Conservation (phyloP, 2,113 vertebrate species). For the Excalfactoria chinensis region DNA sequence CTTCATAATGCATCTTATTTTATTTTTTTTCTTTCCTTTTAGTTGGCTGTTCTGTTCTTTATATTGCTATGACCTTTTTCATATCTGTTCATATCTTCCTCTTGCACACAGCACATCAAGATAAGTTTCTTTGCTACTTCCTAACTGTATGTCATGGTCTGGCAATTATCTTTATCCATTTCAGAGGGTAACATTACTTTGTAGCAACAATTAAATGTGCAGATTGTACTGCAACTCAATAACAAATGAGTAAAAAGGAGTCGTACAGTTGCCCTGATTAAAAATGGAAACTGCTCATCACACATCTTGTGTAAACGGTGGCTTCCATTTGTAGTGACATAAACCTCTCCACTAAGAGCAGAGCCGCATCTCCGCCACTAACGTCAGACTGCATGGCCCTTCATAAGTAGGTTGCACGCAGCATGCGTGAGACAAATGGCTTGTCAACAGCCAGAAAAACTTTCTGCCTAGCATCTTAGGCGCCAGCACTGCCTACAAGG, state of each 20-base stretch:
- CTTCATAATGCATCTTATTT: background rate
- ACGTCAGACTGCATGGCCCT: background rate
- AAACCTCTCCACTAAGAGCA: background rate
- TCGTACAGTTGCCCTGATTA: background rate
- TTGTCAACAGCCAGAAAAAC: background rate
- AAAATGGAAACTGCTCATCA: conserved; percentile 7
- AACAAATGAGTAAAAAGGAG: conserved; percentile 5
- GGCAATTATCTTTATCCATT: background rate
- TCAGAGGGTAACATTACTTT: background rate
- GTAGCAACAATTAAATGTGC: background rate
- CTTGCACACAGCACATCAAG: background rate
- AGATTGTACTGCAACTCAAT: conserved; percentile 27
- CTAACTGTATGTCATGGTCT: background rate
- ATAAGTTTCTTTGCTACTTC: background rate
- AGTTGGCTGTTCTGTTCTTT: background rate
- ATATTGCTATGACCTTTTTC: background rate
- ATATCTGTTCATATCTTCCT: background rate
- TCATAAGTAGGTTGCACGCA: background rate
- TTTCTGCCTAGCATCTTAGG: background rate
- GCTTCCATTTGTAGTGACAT: background rate
- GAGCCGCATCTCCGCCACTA: background rate
- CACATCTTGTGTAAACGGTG: background rate
- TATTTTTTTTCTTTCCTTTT: background rate
- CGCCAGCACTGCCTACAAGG: rapidly evolving
- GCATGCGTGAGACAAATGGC: background rate